These are phyloP conservation scores for Strigops habroptila DNA, from an alignment of 2,113 vertebrate genomes.

Conservation along the genomic window DNA sequence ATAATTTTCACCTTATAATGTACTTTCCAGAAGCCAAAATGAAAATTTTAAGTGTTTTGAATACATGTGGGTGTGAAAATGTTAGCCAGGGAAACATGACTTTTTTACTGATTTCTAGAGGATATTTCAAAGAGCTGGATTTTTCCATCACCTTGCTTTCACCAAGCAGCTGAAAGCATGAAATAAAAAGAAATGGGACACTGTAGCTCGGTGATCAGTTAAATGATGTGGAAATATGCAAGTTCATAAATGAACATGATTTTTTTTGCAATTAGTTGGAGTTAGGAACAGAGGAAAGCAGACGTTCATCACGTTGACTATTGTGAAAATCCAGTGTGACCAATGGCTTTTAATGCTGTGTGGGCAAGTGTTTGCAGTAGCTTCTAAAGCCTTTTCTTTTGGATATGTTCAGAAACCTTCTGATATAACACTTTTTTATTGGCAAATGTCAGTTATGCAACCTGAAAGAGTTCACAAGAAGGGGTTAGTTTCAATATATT, in stretches of 20 bases:
- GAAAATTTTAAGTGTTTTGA: conserved; percentile 12
- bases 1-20: conserved; percentile 10
- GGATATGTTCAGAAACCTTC: conserved; percentile 1
- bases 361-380: background rate
- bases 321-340: background rate
- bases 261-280: background rate
- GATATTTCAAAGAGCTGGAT: background rate
- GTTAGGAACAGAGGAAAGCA: background rate
- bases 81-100: conserved; percentile 19
- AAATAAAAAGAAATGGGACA: conserved; percentile 1
- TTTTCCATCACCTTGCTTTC: conserved; percentile 7
- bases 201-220: background rate
- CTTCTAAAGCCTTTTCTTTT: background rate
- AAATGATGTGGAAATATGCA: background rate
- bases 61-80: conserved; percentile 11
- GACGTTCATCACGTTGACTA: background rate
- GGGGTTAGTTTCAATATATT: conserved; percentile 46
- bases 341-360: background rate
- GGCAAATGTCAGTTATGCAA: conserved; percentile 68
- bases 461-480: conserved; percentile 48
- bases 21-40: conserved; percentile 33
- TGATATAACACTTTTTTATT: conserved; percentile 24
- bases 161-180: background rate
- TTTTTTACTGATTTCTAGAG: conserved; percentile 11
- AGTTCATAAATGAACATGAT: background rate